A percentile compares a stretch with the other conserved stretches of the same genome.
Evolutionary conservation across 2,888 invertebrate genomes (phyloP).

Genomic region (Amphimallon solstitiale): DNA sequence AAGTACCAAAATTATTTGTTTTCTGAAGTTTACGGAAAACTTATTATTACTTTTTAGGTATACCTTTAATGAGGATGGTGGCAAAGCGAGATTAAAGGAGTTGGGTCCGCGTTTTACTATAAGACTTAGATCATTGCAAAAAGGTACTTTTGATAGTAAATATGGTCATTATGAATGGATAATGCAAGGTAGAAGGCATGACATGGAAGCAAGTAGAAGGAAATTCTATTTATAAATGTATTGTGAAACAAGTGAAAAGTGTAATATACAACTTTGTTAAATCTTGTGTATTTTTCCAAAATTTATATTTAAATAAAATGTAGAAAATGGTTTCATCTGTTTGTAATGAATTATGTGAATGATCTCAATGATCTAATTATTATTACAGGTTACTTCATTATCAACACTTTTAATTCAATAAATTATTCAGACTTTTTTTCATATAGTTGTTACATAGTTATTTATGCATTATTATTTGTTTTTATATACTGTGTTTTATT

Average conservation of each 20-base stretch:
- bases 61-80: slow-evolving; percentile 85
- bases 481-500: too few relatives aligned
- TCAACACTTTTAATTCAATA: too few relatives aligned
- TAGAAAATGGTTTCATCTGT: too few relatives aligned
- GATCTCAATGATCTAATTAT: too few relatives aligned
- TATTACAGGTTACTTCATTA: too few relatives aligned
- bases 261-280: too few relatives aligned
- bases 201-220: slow-evolving; percentile 92
- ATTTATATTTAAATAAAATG: too few relatives aligned
- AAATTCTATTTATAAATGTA: slow-evolving; percentile 85
- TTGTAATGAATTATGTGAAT: too few relatives aligned
- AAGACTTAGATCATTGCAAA: slow-evolving; percentile 92
- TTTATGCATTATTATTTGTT: background rate
- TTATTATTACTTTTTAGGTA: slow-evolving; percentile 68
- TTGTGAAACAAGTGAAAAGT: slow-evolving; percentile 25
- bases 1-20: slow-evolving; percentile 63
- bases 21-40: background rate
- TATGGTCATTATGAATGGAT: slow-evolving; percentile 98
- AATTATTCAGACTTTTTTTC: background rate
- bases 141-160: slow-evolving; percentile 97
- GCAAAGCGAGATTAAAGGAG: slow-evolving; percentile 82
- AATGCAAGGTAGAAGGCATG: slow-evolving; percentile 87
- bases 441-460: too few relatives aligned
- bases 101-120: slow-evolving; percentile 98
- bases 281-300: too few relatives aligned